These are phyloP conservation scores for Trachelus troglodyta DNA, from an alignment of 2,888 invertebrate genomes.

Conservation along the genomic window DNA sequence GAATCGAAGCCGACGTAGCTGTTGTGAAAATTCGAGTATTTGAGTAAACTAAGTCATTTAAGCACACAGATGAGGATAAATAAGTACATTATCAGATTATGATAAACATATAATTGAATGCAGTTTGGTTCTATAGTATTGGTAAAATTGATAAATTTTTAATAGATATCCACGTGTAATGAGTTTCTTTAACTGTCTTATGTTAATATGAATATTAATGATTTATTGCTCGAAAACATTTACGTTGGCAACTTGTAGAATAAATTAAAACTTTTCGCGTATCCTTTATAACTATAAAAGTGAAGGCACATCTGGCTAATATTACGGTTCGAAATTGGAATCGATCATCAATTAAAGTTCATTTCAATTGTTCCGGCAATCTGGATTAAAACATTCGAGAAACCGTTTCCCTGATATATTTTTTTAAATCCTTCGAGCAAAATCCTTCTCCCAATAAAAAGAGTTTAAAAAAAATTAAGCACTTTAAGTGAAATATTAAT, in stretches of 20 bases:
- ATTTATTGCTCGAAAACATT: neutral
- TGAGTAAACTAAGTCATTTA: neutral
- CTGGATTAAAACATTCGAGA: neutral
- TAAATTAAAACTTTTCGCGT: neutral
- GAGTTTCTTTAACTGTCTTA: neutral
- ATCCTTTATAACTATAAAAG: neutral
- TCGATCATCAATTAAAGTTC: neutral
- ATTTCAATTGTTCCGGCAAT: neutral
- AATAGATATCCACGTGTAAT: no score
- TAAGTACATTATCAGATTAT: neutral
- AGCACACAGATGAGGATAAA: neutral
- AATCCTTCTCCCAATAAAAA: neutral
- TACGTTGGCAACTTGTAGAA: neutral
- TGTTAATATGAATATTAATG: neutral
- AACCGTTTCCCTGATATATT: neutral
- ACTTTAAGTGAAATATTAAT: neutral
- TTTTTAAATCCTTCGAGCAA: neutral
- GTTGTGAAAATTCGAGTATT: constrained; percentile 24
- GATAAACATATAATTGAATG: neutral
- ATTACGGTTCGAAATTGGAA: neutral
- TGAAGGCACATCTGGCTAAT: neutral
- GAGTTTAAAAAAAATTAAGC: neutral
- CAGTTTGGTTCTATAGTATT: neutral
- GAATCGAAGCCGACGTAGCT: constrained; percentile 14
- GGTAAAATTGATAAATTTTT: no score